Base-by-base conservation (phyloP, 2,113 vertebrate genomes). In the Ceyx melanurus region DNA sequence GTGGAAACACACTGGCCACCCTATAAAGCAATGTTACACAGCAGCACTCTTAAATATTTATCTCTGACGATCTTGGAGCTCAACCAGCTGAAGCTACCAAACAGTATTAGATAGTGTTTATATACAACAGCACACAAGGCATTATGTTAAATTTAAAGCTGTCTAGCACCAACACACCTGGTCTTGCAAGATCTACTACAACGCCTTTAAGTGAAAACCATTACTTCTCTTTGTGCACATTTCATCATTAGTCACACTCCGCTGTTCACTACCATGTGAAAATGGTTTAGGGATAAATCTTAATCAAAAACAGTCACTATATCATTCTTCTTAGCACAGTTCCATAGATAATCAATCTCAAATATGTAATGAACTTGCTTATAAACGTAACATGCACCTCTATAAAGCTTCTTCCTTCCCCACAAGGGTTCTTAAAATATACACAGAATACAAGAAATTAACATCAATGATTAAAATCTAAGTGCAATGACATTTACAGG, bases 1-100 rank as follows among this genome's bases (percentile, higher is more conserved):
- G 23, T 26, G 23, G 43, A 89, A 89, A 73, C 18, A 57, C 20
- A 83, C 33, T 45, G n/a, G 51, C 31, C 67, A 73, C 45, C 42
- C 64, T 83, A 26, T 15, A 76, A 71, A 83, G 15, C 46, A 45
- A 48, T 3, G 14, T 60, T 50, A 71, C 8, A 68, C 35, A 90
- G 85, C 56, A 76, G 60, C 57, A 78, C 18, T 53, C 33, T 71
- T 42, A 93, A 87, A 51, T 73, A 75, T 92, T 95, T 83, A 54
- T 74, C 54, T 85, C 51, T 61, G 54, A 66, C n/a, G 18, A 92
- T 85, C 76, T 68, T 67, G 53, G 85, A 91, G n/a, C 65, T 89
- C 75, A 91, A 85, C 71, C 95, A 95, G 72, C 46, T 90, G 82
- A 87, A 76, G 71, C 64, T 57, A 80, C 60, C 64, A 71, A 86